Conservation (phyloP, 2,888 invertebrate genomes). For the Watsonalla binaria region DNA sequence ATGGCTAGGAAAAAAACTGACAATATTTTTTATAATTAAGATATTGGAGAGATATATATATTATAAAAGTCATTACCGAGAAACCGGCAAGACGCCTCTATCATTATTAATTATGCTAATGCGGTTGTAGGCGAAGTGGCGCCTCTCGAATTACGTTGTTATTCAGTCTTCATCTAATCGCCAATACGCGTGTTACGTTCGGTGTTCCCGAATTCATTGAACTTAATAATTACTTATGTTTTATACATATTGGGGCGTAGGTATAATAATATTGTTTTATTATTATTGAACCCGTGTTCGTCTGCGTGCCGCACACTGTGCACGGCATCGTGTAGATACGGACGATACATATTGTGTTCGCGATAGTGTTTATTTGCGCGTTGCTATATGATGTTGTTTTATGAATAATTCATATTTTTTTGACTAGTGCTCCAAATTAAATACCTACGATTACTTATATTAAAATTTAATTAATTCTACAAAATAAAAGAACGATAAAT, state of each 20-base stretch:
- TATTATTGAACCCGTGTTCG: conserved; percentile 8
- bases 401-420: conserved; percentile 21
- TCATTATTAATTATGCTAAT: conserved; percentile 38
- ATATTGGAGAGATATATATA: too few relatives aligned
- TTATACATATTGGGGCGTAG: too few relatives aligned
- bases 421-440: not conserved
- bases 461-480: too few relatives aligned
- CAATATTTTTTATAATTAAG: too few relatives aligned
- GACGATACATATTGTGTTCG: conserved; percentile 34
- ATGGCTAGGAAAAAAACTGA: too few relatives aligned
- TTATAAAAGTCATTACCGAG: too few relatives aligned
- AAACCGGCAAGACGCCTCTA: conserved; percentile 17
- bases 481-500: too few relatives aligned
- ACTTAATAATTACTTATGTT: conserved; percentile 13
- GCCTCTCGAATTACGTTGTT: conserved; percentile 25
- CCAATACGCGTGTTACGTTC: conserved; percentile 33
- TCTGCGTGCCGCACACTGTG: conserved; percentile 18
- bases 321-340: conserved; percentile 19
- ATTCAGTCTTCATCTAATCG: conserved; percentile 39
- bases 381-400: conserved; percentile 42
- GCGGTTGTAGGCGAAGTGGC: conserved; percentile 22
- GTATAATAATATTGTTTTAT: conserved; percentile 4
- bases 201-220: conserved; percentile 8
- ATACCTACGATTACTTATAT: not conserved
- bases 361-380: conserved; percentile 51